These are phyloP conservation scores for Chitala chitala DNA, from an alignment of 2,113 vertebrate species.

Conservation along the genomic window DNA sequence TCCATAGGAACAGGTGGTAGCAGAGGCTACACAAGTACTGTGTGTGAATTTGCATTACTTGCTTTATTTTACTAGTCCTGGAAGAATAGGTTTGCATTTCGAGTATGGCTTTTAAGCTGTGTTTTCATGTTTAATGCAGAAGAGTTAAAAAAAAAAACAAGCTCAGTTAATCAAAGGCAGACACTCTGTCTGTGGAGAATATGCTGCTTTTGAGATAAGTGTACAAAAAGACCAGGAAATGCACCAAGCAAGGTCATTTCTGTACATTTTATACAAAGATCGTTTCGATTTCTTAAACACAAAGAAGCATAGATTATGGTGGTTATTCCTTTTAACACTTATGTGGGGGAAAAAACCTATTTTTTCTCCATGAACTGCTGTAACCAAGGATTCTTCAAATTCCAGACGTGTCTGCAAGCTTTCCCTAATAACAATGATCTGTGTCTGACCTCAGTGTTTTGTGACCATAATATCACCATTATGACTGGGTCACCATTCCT, in stretches of 20 bases:
- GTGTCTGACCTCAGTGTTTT: too few species aligned
- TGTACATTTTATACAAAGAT: neutral
- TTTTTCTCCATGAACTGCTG: too few species aligned
- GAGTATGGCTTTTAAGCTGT: neutral
- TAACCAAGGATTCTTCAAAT: too few species aligned
- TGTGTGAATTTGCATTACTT: slow-evolving; percentile 18
- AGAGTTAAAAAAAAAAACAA: neutral
- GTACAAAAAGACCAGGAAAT: neutral
- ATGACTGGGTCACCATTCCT: too few species aligned
- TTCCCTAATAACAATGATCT: too few species aligned
- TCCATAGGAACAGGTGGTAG: slow-evolving; percentile 36
- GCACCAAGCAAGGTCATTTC: neutral
- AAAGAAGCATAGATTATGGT: neutral
- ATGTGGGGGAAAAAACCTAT: too few species aligned
- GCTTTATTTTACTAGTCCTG: neutral
- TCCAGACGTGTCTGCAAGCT: too few species aligned
- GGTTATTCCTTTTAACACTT: too few species aligned
- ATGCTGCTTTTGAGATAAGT: neutral
- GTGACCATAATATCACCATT: too few species aligned
- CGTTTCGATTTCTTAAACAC: neutral
- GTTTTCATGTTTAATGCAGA: neutral
- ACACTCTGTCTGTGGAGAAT: neutral
- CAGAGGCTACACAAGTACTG: too few species aligned
- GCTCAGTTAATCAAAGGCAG: neutral
- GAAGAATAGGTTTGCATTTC: neutral